Evolutionary conservation across 2,797 vertebrate genomes (phyloP).

Genomic region (Australoheros facetus): DNA sequence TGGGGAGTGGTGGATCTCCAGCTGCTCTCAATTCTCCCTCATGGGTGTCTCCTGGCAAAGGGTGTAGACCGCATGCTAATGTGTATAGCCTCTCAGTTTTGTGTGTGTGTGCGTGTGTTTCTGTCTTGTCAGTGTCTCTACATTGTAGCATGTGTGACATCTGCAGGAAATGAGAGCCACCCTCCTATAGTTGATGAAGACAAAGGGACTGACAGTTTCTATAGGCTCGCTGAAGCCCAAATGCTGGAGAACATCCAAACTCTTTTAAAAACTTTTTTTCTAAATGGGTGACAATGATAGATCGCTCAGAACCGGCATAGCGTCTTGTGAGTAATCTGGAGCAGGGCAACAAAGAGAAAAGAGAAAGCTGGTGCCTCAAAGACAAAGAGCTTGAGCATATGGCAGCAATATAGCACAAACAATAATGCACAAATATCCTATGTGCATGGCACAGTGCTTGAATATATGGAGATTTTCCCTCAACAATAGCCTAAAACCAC

Average conservation of each 20-base stretch:
- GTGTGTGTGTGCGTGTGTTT: constrained; percentile 6
- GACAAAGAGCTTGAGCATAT: constrained; percentile 48
- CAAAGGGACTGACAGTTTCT: constrained; percentile 51
- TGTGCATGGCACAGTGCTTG: constrained; percentile 2
- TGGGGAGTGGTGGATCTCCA: constrained; percentile 59
- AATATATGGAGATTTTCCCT: constrained; percentile 15
- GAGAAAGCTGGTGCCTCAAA: constrained; percentile 37
- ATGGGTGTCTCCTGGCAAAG: constrained; percentile 49
- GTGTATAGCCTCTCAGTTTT: constrained; percentile 23
- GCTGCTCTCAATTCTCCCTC: constrained; percentile 65
- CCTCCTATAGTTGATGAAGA: constrained; percentile 58
- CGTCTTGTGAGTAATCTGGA: constrained; percentile 33
- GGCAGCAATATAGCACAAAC: constrained; percentile 43
- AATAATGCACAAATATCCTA: neutral
- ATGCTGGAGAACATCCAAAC: constrained; percentile 53
- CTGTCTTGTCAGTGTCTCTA: constrained; percentile 50
- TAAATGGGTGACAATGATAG: constrained; percentile 61
- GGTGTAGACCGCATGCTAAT: constrained; percentile 59
- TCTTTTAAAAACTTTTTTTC: constrained; percentile 39
- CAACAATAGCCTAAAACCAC: constrained; percentile 19
- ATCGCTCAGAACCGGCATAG: constrained; percentile 26
- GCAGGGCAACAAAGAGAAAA: constrained; percentile 20
- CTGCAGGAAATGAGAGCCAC: constrained; percentile 66
- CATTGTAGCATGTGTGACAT: constrained; percentile 44
- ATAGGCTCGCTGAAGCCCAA: constrained; percentile 21